phyloP scores from a whole-genome alignment of 1,140 invertebrate species.

The Bombus waltoni region DNA sequence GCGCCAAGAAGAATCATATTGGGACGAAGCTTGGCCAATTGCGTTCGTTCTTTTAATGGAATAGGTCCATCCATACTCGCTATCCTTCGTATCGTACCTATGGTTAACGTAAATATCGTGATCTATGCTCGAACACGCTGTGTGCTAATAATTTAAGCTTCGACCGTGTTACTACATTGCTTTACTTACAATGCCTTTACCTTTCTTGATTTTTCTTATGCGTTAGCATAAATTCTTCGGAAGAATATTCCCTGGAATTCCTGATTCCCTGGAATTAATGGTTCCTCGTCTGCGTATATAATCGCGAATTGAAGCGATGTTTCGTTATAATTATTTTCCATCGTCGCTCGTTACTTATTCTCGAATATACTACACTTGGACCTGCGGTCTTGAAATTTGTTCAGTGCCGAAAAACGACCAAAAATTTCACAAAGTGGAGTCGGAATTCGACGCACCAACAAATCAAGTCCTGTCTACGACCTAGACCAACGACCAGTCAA shows the following conservation, averaged over 20 bases:
- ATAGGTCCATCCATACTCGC: conserved; percentile 52
- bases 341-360: rapidly evolving
- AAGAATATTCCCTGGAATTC: no score
- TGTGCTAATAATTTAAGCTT: conserved; percentile 74
- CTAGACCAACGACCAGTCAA: conserved; percentile 44
- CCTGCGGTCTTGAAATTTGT: background rate
- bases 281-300: no score
- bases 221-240: background rate
- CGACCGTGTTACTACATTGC: conserved; percentile 52
- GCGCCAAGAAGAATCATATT: background rate
- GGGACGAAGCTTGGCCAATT: conserved; percentile 40
- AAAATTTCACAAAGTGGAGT: no score
- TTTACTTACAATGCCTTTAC: no score
- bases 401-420: background rate
- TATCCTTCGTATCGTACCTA: conserved; percentile 1
- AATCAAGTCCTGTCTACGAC: conserved; percentile 25
- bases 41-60: conserved; percentile 63
- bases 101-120: conserved; percentile 70
- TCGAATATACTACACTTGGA: background rate
- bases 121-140: conserved; percentile 76
- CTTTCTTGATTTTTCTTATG: no score
- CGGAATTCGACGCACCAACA: background rate
- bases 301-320: no score
- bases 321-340: no score
- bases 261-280: no score